These are phyloP conservation scores for Drosophila navojoa DNA, from an alignment of 1,140 invertebrate genomes.

Conservation along the genomic window DNA sequence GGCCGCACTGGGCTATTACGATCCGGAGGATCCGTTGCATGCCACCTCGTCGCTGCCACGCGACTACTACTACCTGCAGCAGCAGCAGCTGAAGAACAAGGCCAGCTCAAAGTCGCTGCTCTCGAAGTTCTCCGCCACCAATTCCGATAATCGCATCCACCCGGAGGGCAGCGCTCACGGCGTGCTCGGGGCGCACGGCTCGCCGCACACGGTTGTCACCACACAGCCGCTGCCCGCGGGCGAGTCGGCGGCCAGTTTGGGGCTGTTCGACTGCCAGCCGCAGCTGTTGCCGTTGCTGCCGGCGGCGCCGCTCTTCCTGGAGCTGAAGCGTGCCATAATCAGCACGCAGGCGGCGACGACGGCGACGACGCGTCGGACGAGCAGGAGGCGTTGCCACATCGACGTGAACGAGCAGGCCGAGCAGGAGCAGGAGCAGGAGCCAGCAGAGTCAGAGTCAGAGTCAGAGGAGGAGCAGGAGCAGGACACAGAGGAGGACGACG, in stretches of 20 bases:
- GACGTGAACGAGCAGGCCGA: conserved; percentile 47
- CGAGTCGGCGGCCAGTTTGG: conserved; percentile 47
- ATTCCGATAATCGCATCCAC: conserved; percentile 80
- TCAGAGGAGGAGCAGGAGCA: conserved; percentile 27
- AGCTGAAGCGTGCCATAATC: conserved; percentile 75
- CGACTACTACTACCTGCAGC: conserved; percentile 79
- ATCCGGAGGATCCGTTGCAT: conserved; percentile 75
- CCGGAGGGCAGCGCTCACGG: conserved; percentile 59
- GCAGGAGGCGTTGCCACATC: conserved; percentile 17
- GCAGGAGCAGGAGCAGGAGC: conserved; percentile 25
- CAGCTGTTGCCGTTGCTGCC: conserved; percentile 43
- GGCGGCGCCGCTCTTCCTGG: conserved; percentile 58
- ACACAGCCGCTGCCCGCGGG: conserved; percentile 64
- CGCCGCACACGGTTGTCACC: conserved; percentile 59
- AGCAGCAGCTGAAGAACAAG: conserved; percentile 80
- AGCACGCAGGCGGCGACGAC: conserved; percentile 29
- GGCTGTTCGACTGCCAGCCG: conserved; percentile 63
- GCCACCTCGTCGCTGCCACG: conserved; percentile 78
- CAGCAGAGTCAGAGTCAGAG: not conserved
- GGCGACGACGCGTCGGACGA: too few relatives aligned
- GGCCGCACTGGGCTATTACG: conserved; percentile 67
- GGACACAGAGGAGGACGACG: conserved; percentile 12
- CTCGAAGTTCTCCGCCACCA: conserved; percentile 74
- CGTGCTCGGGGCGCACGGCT: conserved; percentile 48
- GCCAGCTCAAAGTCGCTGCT: conserved; percentile 67